Base-by-base conservation (phyloP, 2,113 vertebrate species). In the Eupsittula cactorum region DNA sequence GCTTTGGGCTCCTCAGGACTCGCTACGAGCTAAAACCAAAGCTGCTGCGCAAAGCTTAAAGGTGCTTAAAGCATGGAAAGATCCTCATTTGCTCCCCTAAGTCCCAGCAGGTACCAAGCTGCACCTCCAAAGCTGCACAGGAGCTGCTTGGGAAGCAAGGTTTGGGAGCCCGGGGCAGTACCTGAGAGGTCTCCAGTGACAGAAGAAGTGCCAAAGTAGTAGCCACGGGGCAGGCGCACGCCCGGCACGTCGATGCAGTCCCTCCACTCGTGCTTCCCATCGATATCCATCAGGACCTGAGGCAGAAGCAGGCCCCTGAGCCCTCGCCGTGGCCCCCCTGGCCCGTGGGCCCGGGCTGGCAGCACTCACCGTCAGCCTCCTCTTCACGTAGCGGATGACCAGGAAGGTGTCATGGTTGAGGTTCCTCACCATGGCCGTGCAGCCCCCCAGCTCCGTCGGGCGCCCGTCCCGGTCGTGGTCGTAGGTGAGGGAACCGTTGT, bases 401-500 rank as follows among this genome's bases (percentile, higher is more conserved):
- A 99, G 97, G 98, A 99, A 99, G 78, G 99, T 99, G 98, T 99
- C 99, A 0, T 99, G 99, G n/a, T 99, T 98, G 63, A 99, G 98
- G 97, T 99, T 99, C 57, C 99, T 97, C 92, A 99, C 98, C 96
- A 99, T 99, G 90, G 99, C 99, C 0, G 98, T 99, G 96, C 99
- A 99, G 86, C 99, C 99, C 2, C 99, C 99, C 39, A 99, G 97
- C 95, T 99, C 99, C 0, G 99, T 99, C 23, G 98, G 98, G 8
- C 99, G 97, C 17, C 99, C 99, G 1, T 99, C 99, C 3, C 98
- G 98, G 81, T 99, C 98, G 7, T 99, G 99, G 95, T 99, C 99
- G 3, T 99, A 99, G 92, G 98, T 96, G 76, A 99, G 97, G 10
- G 96, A 99, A 63, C 99, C 99, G 2, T 99, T 99, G 71, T 98